phyloP scores from a whole-genome alignment of 2,888 invertebrate species.

The Acanthoscelides obtectus region DNA sequence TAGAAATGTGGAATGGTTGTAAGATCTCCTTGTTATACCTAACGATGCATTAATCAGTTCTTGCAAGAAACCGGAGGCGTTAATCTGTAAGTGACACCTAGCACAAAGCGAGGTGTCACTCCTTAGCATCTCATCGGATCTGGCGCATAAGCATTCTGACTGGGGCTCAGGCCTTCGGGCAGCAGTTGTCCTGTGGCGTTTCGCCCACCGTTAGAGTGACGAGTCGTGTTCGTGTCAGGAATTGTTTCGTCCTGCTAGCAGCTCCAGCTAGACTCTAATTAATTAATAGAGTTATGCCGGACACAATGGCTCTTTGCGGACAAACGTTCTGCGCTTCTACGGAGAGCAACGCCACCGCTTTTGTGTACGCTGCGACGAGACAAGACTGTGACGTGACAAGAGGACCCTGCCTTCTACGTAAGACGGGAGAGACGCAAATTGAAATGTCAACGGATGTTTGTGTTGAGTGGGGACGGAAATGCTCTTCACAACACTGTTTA shows the following conservation, averaged over 20 bases:
- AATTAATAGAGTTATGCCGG: conserved; percentile 34
- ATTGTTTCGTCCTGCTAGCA: conserved; percentile 23
- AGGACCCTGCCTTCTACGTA: not conserved
- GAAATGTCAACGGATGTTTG: not conserved
- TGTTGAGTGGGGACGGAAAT: not conserved
- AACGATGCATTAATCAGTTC: not conserved
- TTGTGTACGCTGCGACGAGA: not conserved
- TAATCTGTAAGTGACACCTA: not conserved
- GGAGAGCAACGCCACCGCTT: not conserved
- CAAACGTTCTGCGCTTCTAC: not conserved
- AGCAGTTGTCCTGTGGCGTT: not conserved
- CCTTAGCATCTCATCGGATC: not conserved
- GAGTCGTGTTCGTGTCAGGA: conserved; percentile 29
- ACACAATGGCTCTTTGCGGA: conserved; percentile 6
- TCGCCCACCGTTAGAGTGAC: conserved; percentile 19
- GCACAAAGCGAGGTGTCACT: not conserved
- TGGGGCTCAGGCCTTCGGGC: conserved; percentile 2
- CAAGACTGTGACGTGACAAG: not conserved
- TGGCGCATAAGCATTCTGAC: not conserved
- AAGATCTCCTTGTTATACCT: too few relatives aligned
- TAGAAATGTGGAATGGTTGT: too few relatives aligned
- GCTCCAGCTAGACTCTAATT: conserved; percentile 27
- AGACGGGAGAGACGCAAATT: not conserved
- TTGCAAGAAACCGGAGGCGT: not conserved
- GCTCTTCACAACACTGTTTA: not conserved